Percentiles rank a stretch among this genome's conserved stretches.
Conservation (phyloP, 92 coral and sea anemone species). For the Umimayanthus kanabou region DNA sequence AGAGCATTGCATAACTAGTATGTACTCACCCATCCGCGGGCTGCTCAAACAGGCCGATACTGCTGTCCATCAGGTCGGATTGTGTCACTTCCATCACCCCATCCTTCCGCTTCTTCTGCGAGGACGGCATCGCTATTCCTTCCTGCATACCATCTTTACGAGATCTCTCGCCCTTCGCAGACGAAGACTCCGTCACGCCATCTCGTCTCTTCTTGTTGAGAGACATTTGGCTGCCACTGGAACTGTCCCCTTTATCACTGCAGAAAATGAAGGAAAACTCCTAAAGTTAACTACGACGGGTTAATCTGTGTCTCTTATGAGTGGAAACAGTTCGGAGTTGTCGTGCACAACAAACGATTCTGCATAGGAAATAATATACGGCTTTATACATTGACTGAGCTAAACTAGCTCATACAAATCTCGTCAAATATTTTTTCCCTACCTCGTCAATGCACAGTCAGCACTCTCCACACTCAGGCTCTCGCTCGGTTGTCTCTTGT, state of each 20-base stretch:
- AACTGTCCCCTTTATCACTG: constrained; percentile 67
- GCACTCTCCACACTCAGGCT: constrained; percentile 89
- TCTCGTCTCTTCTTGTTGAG: constrained; percentile 80
- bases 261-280: neutral
- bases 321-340: neutral
- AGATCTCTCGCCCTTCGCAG: constrained; percentile 64
- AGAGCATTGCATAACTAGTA: no score
- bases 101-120: constrained; percentile 75
- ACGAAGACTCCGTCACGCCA: constrained; percentile 66
- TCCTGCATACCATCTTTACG: constrained; percentile 92
- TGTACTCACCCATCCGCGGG: constrained; percentile 53
- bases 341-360: neutral
- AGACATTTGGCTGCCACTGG: constrained; percentile 64
- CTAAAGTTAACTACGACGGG: no score
- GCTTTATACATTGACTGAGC: no score
- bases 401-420: no score
- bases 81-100: constrained; percentile 64
- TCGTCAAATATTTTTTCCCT: neutral
- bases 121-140: constrained; percentile 76
- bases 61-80: constrained; percentile 62
- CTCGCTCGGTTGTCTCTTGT: constrained; percentile 81
- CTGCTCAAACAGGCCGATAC: constrained; percentile 51
- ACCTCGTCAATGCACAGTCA: constrained; percentile 77
- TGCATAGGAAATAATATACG: neutral
- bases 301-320: neutral